Base-by-base conservation (phyloP, 1,140 invertebrate species). In the Ceratosolen solmsi region DNA sequence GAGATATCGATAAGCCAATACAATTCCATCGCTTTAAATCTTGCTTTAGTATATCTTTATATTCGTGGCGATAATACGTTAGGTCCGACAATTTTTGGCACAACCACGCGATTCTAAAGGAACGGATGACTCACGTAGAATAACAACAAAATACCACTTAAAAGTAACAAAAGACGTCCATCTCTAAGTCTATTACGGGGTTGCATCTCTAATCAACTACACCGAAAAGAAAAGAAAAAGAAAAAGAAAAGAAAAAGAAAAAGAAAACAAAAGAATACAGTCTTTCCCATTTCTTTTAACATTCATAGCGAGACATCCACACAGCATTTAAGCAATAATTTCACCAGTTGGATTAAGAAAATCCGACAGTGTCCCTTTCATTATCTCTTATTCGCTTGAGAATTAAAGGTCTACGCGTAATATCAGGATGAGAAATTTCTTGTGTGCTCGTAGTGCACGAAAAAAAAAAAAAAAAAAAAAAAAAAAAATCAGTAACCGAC, bases 201-300 rank as follows among this genome's bases (percentile, higher is more conserved):
- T 70, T 60, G 80, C 80, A 82, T 82, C 73, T 25, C 74, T 82
- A 82, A 82, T 82, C 73, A n/a, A 76, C 36, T 41, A 60, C n/a
- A 58, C 27, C 54, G 30, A 80, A 80, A 79, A 58, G n/a, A n/a
- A n/a, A n/a, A n/a, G n/a, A n/a, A n/a, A n/a, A n/a, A n/a, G n/a
- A n/a, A n/a, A n/a, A n/a, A n/a, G n/a, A n/a, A n/a, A n/a, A n/a
- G n/a, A n/a, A n/a, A n/a, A n/a, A n/a, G n/a, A n/a, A n/a, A n/a
- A n/a, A n/a, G n/a, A n/a, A n/a, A n/a, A n/a, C n/a, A n/a, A n/a
- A n/a, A n/a, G 71, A 27, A 22, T 41, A 73, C 56, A 70, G 51
- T 33, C 46, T 77, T 15, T 76, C 49, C 30, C 49, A 25, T 22
- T 0, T 51, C 36, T 58, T 33, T 79, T 79, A 71, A 41, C n/a